Percentiles rank a stretch among this genome's conserved stretches.
phyloP scores from a whole-genome alignment of 2,113 vertebrate genomes.

The Boleophthalmus pectinirostris region DNA sequence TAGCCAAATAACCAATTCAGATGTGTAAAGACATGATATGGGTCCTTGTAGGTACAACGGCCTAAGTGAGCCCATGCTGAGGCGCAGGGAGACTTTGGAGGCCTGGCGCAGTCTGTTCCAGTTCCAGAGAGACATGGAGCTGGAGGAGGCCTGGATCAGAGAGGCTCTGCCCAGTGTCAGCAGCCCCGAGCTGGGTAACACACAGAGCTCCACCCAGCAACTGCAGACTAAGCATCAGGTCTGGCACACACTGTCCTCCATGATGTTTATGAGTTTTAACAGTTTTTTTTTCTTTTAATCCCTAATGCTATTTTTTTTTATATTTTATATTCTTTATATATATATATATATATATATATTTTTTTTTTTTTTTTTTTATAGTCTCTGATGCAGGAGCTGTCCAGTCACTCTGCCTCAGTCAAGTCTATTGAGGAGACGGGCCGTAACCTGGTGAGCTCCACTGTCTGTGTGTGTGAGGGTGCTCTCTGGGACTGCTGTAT shows the following conservation, averaged over 20 bases:
- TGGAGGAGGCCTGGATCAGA: slow-evolving; percentile 83
- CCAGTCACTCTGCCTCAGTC: slow-evolving; percentile 75
- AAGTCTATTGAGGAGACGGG: slow-evolving; percentile 82
- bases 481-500: no score
- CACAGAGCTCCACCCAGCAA: slow-evolving; percentile 70
- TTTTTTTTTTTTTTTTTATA: slow-evolving; percentile 31
- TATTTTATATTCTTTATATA: no score
- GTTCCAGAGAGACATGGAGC: slow-evolving; percentile 84
- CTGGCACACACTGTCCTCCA: neutral
- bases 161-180: slow-evolving; percentile 76
- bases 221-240: slow-evolving; percentile 88
- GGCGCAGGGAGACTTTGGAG: slow-evolving; percentile 78
- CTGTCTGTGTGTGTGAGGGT: no score
- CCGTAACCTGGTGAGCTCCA: slow-evolving; percentile 72
- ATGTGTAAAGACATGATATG: neutral
- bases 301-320: neutral
- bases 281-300: neutral
- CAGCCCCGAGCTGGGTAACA: slow-evolving; percentile 77
- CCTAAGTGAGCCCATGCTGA: slow-evolving; percentile 76
- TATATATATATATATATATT: no score
- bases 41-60: slow-evolving; percentile 76
- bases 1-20: no score
- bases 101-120: slow-evolving; percentile 80
- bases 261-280: no score
- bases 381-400: slow-evolving; percentile 85